phyloP scores from a whole-genome alignment of 2,113 vertebrate species.

The Dromiciops gliroides region DNA sequence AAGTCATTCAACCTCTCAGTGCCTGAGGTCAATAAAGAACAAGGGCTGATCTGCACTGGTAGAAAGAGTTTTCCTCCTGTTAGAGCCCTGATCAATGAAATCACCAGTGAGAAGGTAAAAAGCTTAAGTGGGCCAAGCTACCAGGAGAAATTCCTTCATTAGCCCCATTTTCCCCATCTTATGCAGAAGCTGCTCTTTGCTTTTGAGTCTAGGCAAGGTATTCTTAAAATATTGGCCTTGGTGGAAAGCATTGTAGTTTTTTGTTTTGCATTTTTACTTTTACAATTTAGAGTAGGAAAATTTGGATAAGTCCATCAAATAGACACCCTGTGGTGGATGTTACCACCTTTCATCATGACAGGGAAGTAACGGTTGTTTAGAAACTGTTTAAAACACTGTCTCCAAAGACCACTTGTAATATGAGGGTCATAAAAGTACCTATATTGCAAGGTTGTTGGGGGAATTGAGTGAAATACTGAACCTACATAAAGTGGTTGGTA shows the following conservation, averaged over 20 bases:
- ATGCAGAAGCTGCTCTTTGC: neutral
- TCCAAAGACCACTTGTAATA: neutral
- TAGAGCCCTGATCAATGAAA: neutral
- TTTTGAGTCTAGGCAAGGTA: neutral
- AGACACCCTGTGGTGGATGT: neutral
- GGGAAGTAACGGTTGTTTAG: neutral
- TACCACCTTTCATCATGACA: neutral
- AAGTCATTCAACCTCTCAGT: neutral
- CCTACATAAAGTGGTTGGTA: neutral
- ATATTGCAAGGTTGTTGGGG: neutral
- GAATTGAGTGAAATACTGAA: neutral
- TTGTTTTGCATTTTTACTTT: neutral
- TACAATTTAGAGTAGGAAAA: neutral
- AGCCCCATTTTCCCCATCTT: neutral
- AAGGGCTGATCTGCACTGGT: neutral
- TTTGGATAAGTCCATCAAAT: conserved; percentile 7
- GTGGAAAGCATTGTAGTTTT: neutral
- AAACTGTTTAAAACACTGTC: neutral
- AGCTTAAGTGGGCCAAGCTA: neutral
- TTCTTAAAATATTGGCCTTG: neutral
- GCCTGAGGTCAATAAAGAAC: neutral
- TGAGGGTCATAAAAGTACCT: neutral
- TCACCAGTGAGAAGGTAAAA: neutral
- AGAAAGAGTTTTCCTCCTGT: neutral
- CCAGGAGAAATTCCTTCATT: neutral